Conservation (phyloP, 1,140 invertebrate species). For the Papilio aristodemus region DNA sequence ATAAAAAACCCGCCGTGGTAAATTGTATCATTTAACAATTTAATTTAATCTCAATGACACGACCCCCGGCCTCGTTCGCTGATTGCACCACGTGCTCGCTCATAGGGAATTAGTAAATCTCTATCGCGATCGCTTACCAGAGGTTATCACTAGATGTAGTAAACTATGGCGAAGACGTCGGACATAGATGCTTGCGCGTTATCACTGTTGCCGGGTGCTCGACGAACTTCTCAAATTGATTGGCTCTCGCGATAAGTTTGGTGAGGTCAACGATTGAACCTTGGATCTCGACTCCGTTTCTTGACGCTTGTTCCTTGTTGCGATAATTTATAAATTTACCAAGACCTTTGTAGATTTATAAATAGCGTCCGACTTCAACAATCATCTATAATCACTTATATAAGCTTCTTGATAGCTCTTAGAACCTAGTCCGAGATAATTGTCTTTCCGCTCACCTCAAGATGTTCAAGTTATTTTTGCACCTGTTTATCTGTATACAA, state of each 20-base stretch:
- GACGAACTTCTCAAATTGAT: neutral
- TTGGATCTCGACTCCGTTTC: neutral
- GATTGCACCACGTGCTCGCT: slow-evolving; percentile 16
- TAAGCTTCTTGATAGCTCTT: no score
- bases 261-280: slow-evolving; percentile 16
- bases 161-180: slow-evolving; percentile 2
- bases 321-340: neutral
- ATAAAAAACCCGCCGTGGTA: no score
- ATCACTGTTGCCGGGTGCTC: slow-evolving; percentile 1
- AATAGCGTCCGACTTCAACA: neutral
- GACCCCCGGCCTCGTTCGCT: neutral
- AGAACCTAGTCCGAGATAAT: no score
- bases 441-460: no score
- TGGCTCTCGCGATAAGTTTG: neutral
- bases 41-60: slow-evolving; percentile 9
- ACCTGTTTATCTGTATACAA: no score
- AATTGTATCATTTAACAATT: no score
- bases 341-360: neutral
- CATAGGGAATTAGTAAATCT: slow-evolving; percentile 16
- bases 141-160: slow-evolving; percentile 23
- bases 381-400: no score
- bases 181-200: neutral
- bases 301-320: neutral
- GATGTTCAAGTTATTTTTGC: no score
- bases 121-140: neutral